A percentile compares a stretch with the other conserved stretches of the same genome.
Conservation (phyloP, 30 jellyfish, hydroid and myxozoan genomes). For the Nemopilema nomurai region DNA sequence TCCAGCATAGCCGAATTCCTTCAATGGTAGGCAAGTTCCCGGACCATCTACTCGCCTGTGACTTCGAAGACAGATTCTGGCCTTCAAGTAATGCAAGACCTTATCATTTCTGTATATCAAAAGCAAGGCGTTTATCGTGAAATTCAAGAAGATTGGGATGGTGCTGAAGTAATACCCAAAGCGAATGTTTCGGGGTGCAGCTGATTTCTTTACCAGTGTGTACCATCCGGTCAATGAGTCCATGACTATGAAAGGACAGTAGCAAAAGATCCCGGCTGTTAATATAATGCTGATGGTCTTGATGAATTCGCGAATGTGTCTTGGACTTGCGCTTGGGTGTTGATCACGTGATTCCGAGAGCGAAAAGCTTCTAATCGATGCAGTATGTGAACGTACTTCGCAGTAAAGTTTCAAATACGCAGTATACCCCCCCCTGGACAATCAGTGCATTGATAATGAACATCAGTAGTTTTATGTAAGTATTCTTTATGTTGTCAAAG, state of each 20-base stretch:
- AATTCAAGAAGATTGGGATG: slow-evolving; percentile 17
- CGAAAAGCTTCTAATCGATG: background rate
- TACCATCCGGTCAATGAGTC: slow-evolving; percentile 58
- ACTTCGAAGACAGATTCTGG: no score
- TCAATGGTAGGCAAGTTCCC: no score
- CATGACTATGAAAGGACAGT: slow-evolving; percentile 27
- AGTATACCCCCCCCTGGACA: slow-evolving; percentile 16
- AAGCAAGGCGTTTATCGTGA: slow-evolving; percentile 6
- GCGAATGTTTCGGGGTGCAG: slow-evolving; percentile 38
- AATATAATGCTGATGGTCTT: slow-evolving; percentile 27
- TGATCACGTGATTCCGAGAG: background rate
- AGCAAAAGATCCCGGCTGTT: slow-evolving; percentile 26
- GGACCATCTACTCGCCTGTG: no score
- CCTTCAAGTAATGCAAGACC: background rate
- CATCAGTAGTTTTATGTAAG: slow-evolving; percentile 10
- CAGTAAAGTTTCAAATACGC: slow-evolving; percentile 30
- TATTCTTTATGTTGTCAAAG: background rate
- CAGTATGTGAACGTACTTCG: slow-evolving; percentile 13
- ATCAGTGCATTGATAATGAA: slow-evolving; percentile 14
- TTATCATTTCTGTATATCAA: slow-evolving; percentile 28
- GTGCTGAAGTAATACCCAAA: slow-evolving; percentile 21
- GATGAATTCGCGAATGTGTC: slow-evolving; percentile 20
- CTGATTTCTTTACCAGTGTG: slow-evolving; percentile 9
- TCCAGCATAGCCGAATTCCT: no score
- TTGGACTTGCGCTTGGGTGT: background rate